Base-by-base conservation (phyloP, 2,888 invertebrate species). In the Tigriopus californicus region DNA sequence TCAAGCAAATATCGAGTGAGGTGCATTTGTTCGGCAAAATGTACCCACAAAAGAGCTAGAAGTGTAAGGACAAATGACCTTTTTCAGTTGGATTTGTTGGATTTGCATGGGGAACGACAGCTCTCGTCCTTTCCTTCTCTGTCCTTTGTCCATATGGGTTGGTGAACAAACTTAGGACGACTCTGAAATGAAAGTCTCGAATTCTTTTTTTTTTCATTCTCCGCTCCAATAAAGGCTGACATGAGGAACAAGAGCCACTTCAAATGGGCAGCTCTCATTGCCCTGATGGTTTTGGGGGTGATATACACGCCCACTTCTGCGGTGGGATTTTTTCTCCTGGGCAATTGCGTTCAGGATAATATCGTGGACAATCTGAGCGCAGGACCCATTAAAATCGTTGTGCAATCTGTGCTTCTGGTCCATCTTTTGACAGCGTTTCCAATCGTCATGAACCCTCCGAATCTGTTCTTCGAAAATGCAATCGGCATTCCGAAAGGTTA, bases 281-380 rank as follows among this genome's bases (percentile, higher is more conserved):
- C 44, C n/a, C 5, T 44, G 10, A 18, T 18, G 15, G 44, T 76
- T 6, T 75, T 79, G 61, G 66, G 79, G 60, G 62, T 71, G 1
- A 67, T 80, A 48, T 80, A 79, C 68, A 65, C 81, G 62, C 76
- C 81, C 1, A 76, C 82, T n/a, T 74, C 79, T 0, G 68, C 76
- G 15, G 76, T 76, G 11, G 81, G 80, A 0, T 82, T 79, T 68
- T 73, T 76, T 8, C 76, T 79, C 5, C 81, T 79, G 67, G 82
- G 82, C 1, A 76, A 77, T 63, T 65, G 70, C 0, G 76, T 51
- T 4, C n/a, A 51, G 13, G 51, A 24, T 13, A 51, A 51, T 11
- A 20, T 51, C 11, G 22, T 51, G 5, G 51, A 51, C 15, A 22
- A n/a, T 20, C n/a, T 51, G 51, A 22, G 51, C 25, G 25, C n/a